Conservation (phyloP, 2,797 vertebrate species). For the Delichon dasypus region DNA sequence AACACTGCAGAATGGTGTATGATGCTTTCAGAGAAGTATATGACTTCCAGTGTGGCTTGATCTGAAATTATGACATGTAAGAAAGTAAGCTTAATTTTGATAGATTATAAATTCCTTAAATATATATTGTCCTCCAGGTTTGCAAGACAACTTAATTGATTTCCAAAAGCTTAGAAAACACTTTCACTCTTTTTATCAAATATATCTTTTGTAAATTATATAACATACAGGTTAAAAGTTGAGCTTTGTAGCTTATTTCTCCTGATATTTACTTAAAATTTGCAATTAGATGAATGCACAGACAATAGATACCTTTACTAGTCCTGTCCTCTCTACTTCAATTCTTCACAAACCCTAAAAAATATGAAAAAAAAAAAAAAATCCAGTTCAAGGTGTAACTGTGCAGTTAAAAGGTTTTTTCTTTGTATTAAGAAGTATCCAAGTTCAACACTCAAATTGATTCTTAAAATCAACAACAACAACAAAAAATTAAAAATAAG, state of each 20-base stretch:
- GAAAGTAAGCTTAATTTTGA: neutral
- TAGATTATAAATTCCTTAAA: neutral
- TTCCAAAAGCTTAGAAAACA: neutral
- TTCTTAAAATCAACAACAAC: neutral
- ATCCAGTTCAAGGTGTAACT: neutral
- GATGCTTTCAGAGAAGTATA: neutral
- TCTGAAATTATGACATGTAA: neutral
- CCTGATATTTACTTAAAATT: neutral
- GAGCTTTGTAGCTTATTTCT: neutral
- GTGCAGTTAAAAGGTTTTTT: neutral
- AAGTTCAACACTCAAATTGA: neutral
- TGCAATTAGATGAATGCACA: neutral
- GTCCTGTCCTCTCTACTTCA: neutral
- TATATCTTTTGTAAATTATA: neutral
- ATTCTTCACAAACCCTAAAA: neutral
- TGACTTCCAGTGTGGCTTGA: neutral
- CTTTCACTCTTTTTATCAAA: neutral
- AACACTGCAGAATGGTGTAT: neutral
- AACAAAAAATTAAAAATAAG: neutral
- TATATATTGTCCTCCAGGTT: neutral
- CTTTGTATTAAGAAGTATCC: neutral
- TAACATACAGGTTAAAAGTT: neutral
- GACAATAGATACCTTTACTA: neutral
- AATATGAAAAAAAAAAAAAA: neutral
- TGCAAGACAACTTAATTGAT: neutral